These are phyloP conservation scores for Leptonema lineaticorne DNA, from an alignment of 1,140 invertebrate species.

Conservation along the genomic window DNA sequence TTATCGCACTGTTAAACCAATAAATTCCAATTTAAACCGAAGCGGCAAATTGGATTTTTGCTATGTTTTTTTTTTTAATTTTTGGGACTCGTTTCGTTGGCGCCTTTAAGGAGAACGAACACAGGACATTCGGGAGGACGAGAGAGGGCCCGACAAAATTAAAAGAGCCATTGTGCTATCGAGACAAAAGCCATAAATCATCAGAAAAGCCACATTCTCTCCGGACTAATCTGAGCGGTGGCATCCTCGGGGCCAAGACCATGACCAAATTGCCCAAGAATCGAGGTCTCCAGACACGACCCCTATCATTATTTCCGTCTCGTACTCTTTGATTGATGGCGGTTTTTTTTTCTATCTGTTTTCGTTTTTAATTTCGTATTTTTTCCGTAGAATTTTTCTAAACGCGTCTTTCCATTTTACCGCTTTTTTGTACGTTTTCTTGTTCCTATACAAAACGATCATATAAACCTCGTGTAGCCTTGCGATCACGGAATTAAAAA, in stretches of 20 bases:
- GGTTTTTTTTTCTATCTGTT: conserved; percentile 9
- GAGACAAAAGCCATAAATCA: conserved; percentile 23
- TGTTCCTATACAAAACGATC: no score
- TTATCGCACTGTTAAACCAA: no score
- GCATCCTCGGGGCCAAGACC: conserved; percentile 9
- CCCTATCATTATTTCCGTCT: conserved; percentile 32
- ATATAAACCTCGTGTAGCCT: no score
- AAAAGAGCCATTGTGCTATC: conserved; percentile 24
- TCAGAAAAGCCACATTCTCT: conserved; percentile 18
- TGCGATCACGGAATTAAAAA: no score
- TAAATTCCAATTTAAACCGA: no score
- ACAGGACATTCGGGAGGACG: neutral
- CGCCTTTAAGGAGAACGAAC: neutral
- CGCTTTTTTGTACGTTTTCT: no score
- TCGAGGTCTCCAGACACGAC: conserved; percentile 7
- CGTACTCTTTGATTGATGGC: conserved; percentile 33
- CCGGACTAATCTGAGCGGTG: conserved; percentile 24
- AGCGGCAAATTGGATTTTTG: no score
- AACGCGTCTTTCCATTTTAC: no score
- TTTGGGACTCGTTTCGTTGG: neutral
- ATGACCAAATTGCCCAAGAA: neutral
- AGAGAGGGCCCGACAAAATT: conserved; percentile 12
- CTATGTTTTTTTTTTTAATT: no score
- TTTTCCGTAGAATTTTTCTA: conserved; percentile 18
- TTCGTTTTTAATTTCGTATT: neutral